phyloP scores from a whole-genome alignment of 1,140 invertebrate species.

The Trachymyrmex septentrionalis region DNA sequence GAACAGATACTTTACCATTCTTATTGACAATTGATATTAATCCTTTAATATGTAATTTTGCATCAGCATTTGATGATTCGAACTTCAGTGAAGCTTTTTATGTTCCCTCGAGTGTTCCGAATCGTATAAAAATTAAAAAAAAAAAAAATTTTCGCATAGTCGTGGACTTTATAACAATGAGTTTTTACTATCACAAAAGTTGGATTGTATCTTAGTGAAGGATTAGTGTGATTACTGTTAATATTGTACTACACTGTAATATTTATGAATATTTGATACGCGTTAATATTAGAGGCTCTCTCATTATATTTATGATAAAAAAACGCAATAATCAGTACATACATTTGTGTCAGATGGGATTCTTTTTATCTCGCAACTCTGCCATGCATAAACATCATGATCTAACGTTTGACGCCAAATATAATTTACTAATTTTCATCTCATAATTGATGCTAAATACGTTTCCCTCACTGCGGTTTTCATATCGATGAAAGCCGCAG shows the following conservation, averaged over 20 bases:
- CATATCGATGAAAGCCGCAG: background rate
- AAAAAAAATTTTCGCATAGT: too few species aligned
- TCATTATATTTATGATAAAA: background rate
- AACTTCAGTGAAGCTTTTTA: too few species aligned
- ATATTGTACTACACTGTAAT: background rate
- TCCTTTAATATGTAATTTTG: too few species aligned
- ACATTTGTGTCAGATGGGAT: background rate
- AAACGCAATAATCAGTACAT: background rate
- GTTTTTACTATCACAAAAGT: too few species aligned
- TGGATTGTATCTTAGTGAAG: too few species aligned
- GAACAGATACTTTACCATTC: background rate
- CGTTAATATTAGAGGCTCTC: background rate
- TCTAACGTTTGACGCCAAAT: background rate
- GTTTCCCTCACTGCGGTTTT: too few species aligned
- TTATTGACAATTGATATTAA: background rate
- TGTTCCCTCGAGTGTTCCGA: too few species aligned
- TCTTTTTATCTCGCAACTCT: background rate
- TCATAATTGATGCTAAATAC: slow-evolving; percentile 1
- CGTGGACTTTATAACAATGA: too few species aligned
- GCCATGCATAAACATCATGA: background rate
- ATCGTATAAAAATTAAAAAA: too few species aligned
- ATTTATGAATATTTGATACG: background rate
- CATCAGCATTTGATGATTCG: too few species aligned
- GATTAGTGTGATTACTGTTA: background rate
- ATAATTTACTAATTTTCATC: slow-evolving; percentile 17